These are phyloP conservation scores for Hypselothyrea guttata DNA, from an alignment of 2,888 invertebrate genomes.

Conservation along the genomic window DNA sequence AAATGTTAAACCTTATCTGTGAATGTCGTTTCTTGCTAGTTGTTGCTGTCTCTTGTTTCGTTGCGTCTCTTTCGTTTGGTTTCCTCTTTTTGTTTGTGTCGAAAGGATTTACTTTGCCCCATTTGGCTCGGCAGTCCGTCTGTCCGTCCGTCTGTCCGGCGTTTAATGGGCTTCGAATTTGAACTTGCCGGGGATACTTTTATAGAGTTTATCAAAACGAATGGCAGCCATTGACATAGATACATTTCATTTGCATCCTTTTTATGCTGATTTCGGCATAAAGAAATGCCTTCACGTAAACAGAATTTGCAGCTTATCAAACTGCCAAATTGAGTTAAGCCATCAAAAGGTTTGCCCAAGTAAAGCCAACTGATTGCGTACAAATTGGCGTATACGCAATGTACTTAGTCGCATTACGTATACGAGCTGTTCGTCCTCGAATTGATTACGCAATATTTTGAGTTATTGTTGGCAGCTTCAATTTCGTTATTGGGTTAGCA, in stretches of 20 bases:
- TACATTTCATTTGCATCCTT: slow-evolving; percentile 71
- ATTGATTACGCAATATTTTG: slow-evolving; percentile 42
- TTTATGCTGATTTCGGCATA: slow-evolving; percentile 54
- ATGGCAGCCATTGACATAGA: slow-evolving; percentile 68
- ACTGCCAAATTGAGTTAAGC: slow-evolving; percentile 64
- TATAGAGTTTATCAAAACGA: slow-evolving; percentile 69
- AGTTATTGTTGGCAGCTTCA: slow-evolving; percentile 35
- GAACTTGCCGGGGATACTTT: slow-evolving; percentile 50
- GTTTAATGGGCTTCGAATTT: slow-evolving; percentile 68
- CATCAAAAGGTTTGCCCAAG: slow-evolving; percentile 24
- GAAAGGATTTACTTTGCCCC: slow-evolving; percentile 39
- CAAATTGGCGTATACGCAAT: slow-evolving; percentile 55
- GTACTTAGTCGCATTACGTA: slow-evolving; percentile 32
- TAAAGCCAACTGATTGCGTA: slow-evolving; percentile 22
- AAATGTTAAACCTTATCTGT: slow-evolving; percentile 58
- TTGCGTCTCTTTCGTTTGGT: slow-evolving; percentile 17
- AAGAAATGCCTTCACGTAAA: slow-evolving; percentile 29
- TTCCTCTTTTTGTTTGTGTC: slow-evolving; percentile 1
- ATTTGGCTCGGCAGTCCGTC: slow-evolving; percentile 11
- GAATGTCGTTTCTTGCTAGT: slow-evolving; percentile 60
- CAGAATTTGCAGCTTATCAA: slow-evolving; percentile 49
- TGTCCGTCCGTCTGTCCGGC: slow-evolving; percentile 11
- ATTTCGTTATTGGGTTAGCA: slow-evolving; percentile 17
- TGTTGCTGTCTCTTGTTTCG: slow-evolving; percentile 29
- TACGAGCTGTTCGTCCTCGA: slow-evolving; percentile 40